A percentile compares a stretch with the other conserved stretches of the same genome.
These are phyloP conservation scores for Theocolax elegans DNA, from an alignment of 1,140 invertebrate species.

Conservation along the genomic window DNA sequence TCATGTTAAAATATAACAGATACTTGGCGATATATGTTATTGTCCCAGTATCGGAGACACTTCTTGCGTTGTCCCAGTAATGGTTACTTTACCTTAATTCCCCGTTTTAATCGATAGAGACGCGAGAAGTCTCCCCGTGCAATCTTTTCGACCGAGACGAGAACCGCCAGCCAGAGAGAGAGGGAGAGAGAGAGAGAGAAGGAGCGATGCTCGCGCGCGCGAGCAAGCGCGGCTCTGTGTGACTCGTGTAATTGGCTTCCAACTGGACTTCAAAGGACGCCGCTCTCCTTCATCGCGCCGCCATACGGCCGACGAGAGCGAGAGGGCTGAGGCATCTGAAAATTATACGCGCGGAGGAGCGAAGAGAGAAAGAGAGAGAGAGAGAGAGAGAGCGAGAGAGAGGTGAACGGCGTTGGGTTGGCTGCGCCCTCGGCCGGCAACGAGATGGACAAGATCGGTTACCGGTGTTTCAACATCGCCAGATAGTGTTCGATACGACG, in stretches of 20 bases:
- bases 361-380: constrained; percentile 37
- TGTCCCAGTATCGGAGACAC: too few relatives aligned
- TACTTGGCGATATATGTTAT: too few relatives aligned
- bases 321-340: constrained; percentile 48
- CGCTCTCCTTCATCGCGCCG: constrained; percentile 68
- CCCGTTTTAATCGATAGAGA: constrained; percentile 61
- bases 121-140: constrained; percentile 51
- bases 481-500: constrained; percentile 60
- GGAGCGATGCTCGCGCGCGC: constrained; percentile 54
- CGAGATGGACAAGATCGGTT: constrained; percentile 64
- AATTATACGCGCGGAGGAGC: constrained; percentile 47
- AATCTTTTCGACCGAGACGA: constrained; percentile 54
- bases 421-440: constrained; percentile 43
- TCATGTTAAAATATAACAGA: too few relatives aligned
- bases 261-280: constrained; percentile 68
- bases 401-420: not conserved
- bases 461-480: constrained; percentile 59
- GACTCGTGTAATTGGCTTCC: constrained; percentile 70
- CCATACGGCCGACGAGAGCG: constrained; percentile 56
- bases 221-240: constrained; percentile 64
- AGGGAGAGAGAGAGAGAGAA: constrained; percentile 41
- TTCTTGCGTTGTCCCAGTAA: too few relatives aligned
- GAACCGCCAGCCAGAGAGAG: constrained; percentile 29
- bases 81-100: too few relatives aligned
- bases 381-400: constrained; percentile 1